phyloP scores from a whole-genome alignment of 2,797 vertebrate genomes.

The Phrynocephalus guinanensis region DNA sequence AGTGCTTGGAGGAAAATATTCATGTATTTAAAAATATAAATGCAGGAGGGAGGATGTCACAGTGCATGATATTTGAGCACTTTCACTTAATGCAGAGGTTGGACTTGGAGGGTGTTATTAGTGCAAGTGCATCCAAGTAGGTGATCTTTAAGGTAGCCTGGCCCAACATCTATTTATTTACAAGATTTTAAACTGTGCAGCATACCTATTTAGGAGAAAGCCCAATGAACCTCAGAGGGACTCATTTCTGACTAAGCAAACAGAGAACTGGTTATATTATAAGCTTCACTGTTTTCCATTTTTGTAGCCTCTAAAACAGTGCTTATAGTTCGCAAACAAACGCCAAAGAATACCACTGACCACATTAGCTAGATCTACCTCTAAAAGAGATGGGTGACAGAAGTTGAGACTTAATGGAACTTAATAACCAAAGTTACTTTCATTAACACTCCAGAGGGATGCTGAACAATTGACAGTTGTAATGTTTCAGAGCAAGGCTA shows the following conservation, averaged over 20 bases:
- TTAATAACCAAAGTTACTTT: not conserved
- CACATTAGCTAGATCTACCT: not conserved
- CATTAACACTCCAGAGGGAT: not conserved
- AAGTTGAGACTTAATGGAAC: not conserved
- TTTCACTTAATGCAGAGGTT: not conserved
- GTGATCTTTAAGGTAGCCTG: not conserved
- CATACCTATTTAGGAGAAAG: not conserved
- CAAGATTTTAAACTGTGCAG: not conserved
- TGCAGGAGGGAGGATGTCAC: no score
- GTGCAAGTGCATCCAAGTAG: not conserved
- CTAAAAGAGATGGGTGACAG: not conserved
- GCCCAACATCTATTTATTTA: not conserved
- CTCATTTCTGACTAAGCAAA: not conserved
- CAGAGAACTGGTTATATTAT: not conserved
- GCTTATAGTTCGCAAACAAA: not conserved
- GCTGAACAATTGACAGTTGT: not conserved
- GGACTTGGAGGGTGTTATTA: not conserved
- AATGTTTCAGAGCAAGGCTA: not conserved
- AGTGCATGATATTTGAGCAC: no score
- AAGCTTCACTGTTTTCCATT: not conserved
- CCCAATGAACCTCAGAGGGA: not conserved
- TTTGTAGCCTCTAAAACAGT: not conserved
- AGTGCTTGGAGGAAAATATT: no score
- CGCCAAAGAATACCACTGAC: no score
- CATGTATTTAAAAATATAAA: no score